Percentiles rank a stretch among this genome's conserved stretches.
These are phyloP conservation scores for Lophotis ruficrista DNA, from an alignment of 2,113 vertebrate species.

Conservation along the genomic window DNA sequence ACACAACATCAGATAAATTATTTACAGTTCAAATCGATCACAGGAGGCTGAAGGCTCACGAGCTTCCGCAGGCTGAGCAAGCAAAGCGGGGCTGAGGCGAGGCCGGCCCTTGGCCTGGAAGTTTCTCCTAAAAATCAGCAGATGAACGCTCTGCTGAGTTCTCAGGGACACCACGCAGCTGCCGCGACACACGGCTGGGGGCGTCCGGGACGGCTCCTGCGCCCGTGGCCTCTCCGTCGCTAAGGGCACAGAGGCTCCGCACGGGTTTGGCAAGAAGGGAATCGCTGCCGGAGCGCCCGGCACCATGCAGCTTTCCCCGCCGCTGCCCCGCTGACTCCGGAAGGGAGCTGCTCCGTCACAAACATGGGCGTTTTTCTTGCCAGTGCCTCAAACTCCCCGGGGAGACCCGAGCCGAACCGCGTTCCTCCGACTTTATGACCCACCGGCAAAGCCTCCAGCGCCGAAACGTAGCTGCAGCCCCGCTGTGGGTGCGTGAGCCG, in stretches of 20 bases:
- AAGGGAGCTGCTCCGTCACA: not conserved
- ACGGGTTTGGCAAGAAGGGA: not conserved
- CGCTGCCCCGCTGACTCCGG: not conserved
- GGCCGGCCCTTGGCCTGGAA: not conserved
- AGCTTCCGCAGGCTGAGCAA: not conserved
- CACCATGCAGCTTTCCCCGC: not conserved
- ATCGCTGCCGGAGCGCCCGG: accelerated
- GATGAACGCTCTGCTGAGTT: not conserved
- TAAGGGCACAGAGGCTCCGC: not conserved
- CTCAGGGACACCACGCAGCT: not conserved
- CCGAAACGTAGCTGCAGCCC: accelerated
- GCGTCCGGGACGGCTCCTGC: accelerated
- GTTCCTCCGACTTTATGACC: not conserved
- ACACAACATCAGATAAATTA: not conserved
- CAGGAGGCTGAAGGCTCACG: not conserved
- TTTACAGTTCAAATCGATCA: not conserved
- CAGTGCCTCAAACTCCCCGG: not conserved
- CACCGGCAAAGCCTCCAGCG: not conserved
- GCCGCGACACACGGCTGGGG: not conserved
- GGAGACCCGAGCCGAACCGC: not conserved
- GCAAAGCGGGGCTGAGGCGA: not conserved
- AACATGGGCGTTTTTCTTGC: accelerated
- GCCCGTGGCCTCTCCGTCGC: not conserved
- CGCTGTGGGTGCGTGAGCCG: accelerated
- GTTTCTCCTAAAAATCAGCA: not conserved